These are phyloP conservation scores for Neotoma lepida DNA, from an alignment of 2,113 vertebrate species.

Conservation along the genomic window DNA sequence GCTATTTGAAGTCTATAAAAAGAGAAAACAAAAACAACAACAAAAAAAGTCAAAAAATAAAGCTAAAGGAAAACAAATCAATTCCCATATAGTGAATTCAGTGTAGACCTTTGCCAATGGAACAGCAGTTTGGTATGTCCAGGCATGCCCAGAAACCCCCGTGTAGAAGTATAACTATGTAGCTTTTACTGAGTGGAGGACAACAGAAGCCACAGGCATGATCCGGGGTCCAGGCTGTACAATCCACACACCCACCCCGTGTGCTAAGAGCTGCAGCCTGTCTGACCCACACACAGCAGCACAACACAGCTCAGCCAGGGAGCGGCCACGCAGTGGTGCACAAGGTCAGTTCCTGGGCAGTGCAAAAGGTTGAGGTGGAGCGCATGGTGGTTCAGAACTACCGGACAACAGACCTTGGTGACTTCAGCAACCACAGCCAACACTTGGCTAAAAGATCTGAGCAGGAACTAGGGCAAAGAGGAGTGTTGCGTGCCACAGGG, in stretches of 20 bases:
- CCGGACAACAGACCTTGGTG: neutral
- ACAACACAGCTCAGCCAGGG: neutral
- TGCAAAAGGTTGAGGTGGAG: neutral
- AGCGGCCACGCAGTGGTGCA: rapidly evolving
- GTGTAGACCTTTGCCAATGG: neutral
- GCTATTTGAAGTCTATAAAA: neutral
- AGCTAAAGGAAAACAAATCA: neutral
- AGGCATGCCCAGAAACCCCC: no score
- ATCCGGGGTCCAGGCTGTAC: neutral
- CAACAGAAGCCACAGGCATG: neutral
- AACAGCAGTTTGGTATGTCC: rapidly evolving
- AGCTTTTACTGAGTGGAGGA: neutral
- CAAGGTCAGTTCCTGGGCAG: neutral
- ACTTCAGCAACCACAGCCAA: neutral
- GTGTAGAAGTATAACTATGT: neutral
- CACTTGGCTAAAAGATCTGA: neutral
- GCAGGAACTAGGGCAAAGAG: slow-evolving; percentile 51
- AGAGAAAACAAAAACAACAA: neutral
- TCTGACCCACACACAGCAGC: neutral
- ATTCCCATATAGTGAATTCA: neutral
- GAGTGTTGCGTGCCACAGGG: slow-evolving; percentile 19
- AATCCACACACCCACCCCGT: neutral
- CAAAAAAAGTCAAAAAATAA: neutral
- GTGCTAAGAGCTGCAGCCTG: neutral
- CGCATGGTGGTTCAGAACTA: neutral